Evolutionary conservation across 2,888 invertebrate species (phyloP), one percentile per base, ranked within the genome.

Genomic region (Macrosoma leucophasiata): DNA sequence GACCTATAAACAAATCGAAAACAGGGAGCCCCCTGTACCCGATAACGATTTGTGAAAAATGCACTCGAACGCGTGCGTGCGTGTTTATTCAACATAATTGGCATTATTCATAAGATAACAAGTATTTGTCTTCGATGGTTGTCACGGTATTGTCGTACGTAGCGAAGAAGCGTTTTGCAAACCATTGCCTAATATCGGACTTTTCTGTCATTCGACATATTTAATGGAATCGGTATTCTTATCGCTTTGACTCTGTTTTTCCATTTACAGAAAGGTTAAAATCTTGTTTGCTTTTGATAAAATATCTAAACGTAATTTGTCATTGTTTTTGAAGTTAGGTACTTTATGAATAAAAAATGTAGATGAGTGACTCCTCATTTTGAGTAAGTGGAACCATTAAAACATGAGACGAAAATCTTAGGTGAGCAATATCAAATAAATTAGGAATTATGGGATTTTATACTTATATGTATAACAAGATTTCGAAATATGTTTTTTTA

Each of bases 61-160:
- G 70, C 74, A 78, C 56, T 66, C 45, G 54, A 62, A 63, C 66
- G 60, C 60, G 68, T 67, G 65, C 69, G 71, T 67, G 66, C 62
- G 60, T 79, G 75, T 84, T 82, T 79, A 62, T 71, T 52, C 66
- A 78, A 75, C 64, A 77, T 79, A 76, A 79, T 81, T 82, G 78
- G 76, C 76, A 81, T 84, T 81, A 84, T 82, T 84, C 84, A 84
- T 81, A 79, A 74, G 81, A 82, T 82, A 82, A 76, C 77, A 61
- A 70, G 74, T 82, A 63, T 81, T 84, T 84, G 81, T 77, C 70
- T 81, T 76, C 70, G 58, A 57, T 64, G 58, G 62, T 68, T 70
- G 78, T 76, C 76, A 71, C 70, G 69, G 73, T 62, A 71, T 73
- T 72, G 79, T 78, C 61, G 68, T 53, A 58, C 55, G 63, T 68